phyloP scores from a whole-genome alignment of 2,113 vertebrate species.

The Ammodytes marinus region DNA sequence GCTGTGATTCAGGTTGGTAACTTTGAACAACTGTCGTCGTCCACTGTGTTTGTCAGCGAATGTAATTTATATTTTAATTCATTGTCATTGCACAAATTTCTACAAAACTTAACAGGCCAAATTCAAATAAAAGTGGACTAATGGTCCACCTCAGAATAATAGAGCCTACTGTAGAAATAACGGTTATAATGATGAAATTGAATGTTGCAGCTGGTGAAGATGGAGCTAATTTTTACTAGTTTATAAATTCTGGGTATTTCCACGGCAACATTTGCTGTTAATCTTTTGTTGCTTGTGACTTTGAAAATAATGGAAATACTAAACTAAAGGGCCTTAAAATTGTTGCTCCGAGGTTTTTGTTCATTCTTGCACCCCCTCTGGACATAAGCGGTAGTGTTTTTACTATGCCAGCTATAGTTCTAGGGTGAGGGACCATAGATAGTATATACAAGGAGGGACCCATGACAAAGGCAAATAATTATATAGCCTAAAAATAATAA shows the following conservation, averaged over 20 bases:
- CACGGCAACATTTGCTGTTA: neutral
- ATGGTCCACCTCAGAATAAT: neutral
- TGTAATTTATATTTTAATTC: neutral
- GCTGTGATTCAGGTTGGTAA: slow-evolving; percentile 84
- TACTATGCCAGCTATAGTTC: no score
- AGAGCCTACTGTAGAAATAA: neutral
- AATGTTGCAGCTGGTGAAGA: neutral
- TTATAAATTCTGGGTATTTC: neutral
- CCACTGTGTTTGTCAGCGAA: neutral
- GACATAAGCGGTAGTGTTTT: no score
- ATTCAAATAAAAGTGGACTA: neutral
- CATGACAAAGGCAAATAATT: no score
- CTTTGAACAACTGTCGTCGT: no score
- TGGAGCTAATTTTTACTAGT: neutral
- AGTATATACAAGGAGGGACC: no score
- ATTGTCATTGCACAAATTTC: no score
- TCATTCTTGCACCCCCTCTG: no score
- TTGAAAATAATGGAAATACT: neutral
- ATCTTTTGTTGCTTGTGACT: neutral
- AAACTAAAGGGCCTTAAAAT: no score
- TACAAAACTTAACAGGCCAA: neutral
- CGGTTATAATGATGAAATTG: neutral
- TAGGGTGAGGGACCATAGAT: no score
- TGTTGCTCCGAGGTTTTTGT: no score
- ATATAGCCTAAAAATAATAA: no score